Percentiles rank a stretch among this genome's conserved stretches.
phyloP scores from a whole-genome alignment of 2,888 invertebrate species.

The Catonia carolina region DNA sequence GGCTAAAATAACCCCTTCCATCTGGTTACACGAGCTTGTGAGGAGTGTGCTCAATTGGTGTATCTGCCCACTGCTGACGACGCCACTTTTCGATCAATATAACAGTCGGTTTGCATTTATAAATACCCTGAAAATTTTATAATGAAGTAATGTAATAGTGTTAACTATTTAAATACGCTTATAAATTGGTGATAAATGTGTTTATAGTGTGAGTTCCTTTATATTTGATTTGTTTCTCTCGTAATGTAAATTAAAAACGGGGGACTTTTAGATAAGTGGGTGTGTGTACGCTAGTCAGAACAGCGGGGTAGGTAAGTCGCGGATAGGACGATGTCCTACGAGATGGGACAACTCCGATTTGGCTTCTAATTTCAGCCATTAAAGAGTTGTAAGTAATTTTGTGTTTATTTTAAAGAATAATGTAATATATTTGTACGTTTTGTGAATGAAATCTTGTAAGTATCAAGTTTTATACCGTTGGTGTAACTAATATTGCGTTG shows the following conservation, averaged over 20 bases:
- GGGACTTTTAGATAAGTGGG: slow-evolving; percentile 23
- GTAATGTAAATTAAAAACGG: slow-evolving; percentile 7
- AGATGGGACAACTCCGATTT: slow-evolving; percentile 30
- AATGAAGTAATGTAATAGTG: not conserved
- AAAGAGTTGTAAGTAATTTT: slow-evolving; percentile 26
- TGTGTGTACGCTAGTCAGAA: slow-evolving; percentile 22
- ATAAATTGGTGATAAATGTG: not conserved
- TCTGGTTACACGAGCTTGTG: slow-evolving; percentile 7
- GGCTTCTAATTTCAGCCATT: slow-evolving; percentile 30
- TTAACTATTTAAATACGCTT: not conserved
- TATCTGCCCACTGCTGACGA: slow-evolving; percentile 24
- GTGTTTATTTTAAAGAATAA: not conserved
- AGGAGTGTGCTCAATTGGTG: slow-evolving; percentile 24
- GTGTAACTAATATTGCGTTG: not conserved
- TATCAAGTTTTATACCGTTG: no score
- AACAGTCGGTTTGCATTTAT: slow-evolving; percentile 1
- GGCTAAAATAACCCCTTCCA: slow-evolving; percentile 27
- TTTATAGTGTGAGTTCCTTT: not conserved
- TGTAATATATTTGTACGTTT: no score
- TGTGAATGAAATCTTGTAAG: no score
- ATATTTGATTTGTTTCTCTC: not conserved
- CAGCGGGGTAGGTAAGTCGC: slow-evolving; percentile 26
- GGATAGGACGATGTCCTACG: slow-evolving; percentile 29
- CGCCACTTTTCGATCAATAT: slow-evolving; percentile 30
- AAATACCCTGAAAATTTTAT: not conserved